A percentile compares a stretch with the other conserved stretches of the same genome.
Conservation (phyloP, 2,113 vertebrate genomes). For the Spilogale gracilis region DNA sequence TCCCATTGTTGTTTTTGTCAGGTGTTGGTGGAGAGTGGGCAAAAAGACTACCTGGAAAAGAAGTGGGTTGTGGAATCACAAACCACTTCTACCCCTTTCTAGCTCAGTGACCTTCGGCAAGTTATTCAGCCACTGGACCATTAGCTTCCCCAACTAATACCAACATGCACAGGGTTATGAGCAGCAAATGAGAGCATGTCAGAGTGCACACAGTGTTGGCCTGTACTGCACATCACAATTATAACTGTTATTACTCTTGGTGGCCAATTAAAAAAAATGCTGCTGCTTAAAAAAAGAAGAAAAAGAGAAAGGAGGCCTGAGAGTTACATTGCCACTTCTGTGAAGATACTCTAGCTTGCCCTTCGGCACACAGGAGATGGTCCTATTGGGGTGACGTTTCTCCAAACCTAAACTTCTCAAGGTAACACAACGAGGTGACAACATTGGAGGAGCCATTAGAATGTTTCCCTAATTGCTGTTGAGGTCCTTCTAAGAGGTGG, state of each 20-base stretch:
- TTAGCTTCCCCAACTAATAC: not conserved
- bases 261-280: not conserved
- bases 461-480: not conserved
- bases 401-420: not conserved
- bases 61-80: slow-evolving; percentile 16
- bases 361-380: not conserved
- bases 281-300: not conserved
- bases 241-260: not conserved
- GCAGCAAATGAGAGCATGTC: not conserved
- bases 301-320: not conserved
- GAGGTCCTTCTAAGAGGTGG: not conserved
- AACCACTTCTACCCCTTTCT: not conserved
- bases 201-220: not conserved
- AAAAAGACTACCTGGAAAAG: not conserved
- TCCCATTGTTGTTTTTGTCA: not conserved
- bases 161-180: not conserved
- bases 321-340: not conserved
- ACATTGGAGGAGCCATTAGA: not conserved
- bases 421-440: not conserved
- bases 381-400: not conserved
- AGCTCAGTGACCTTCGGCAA: not conserved
- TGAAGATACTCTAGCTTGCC: not conserved
- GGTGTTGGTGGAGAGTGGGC: not conserved
- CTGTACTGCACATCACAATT: not conserved
- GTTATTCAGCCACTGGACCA: not conserved